Evolutionary conservation across 2,888 invertebrate genomes (phyloP).

Genomic region (Tryphoninae sp.): DNA sequence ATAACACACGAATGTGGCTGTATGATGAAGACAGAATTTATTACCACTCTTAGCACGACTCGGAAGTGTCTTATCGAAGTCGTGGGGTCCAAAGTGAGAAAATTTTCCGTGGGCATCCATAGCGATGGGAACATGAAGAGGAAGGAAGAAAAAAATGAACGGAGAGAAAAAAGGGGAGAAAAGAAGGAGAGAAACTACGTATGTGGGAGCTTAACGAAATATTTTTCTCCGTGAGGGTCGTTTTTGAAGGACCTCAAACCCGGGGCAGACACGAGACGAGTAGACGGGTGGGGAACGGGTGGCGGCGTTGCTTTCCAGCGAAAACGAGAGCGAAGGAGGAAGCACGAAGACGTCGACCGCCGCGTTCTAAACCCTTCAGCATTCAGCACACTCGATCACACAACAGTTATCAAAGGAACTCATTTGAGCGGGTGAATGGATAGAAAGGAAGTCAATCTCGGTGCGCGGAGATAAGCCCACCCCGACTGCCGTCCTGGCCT

Average conservation of each 20-base stretch:
- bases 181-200: slow-evolving; percentile 42
- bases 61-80: slow-evolving; percentile 14
- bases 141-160: slow-evolving; percentile 11
- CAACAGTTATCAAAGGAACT: slow-evolving; percentile 82
- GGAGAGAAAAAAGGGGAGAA: slow-evolving; percentile 6
- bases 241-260: slow-evolving; percentile 23
- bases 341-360: slow-evolving; percentile 59
- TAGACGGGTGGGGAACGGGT: slow-evolving; percentile 8
- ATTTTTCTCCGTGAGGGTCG: slow-evolving; percentile 47
- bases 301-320: slow-evolving; percentile 40
- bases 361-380: slow-evolving; percentile 79
- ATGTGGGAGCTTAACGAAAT: slow-evolving; percentile 59
- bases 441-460: slow-evolving; percentile 77
- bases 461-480: slow-evolving; percentile 80
- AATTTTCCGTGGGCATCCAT: slow-evolving; percentile 25
- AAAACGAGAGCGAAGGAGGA: slow-evolving; percentile 55
- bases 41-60: not conserved
- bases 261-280: slow-evolving; percentile 26
- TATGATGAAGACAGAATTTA: not conserved
- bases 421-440: slow-evolving; percentile 62
- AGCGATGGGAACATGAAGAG: slow-evolving; percentile 1
- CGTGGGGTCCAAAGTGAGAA: slow-evolving; percentile 24
- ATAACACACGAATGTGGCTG: no score
- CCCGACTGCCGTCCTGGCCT: slow-evolving; percentile 75
- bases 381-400: slow-evolving; percentile 81